Conservation (phyloP, 2,113 vertebrate genomes). For the Ameiurus melas region DNA sequence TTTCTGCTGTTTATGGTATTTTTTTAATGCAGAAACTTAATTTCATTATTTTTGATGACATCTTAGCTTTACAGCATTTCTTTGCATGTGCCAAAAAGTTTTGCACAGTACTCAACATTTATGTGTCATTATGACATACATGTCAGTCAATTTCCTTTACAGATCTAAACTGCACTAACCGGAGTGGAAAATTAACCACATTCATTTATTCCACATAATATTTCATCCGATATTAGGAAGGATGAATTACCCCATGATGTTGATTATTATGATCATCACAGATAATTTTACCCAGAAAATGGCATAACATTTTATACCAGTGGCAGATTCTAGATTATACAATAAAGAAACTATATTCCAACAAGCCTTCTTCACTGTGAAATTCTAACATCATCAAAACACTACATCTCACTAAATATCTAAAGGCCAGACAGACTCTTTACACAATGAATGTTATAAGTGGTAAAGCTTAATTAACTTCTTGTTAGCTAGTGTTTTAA, state of each 20-base stretch:
- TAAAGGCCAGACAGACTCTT: background rate
- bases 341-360: background rate
- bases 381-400: background rate
- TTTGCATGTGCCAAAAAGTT: background rate
- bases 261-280: background rate
- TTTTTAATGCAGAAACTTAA: background rate
- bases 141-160: background rate
- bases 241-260: background rate
- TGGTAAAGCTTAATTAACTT: background rate
- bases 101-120: background rate
- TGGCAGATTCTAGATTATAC: background rate
- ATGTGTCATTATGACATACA: background rate
- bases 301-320: too few species aligned
- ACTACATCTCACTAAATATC: background rate
- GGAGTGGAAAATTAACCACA: background rate
- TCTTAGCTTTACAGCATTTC: background rate
- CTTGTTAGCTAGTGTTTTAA: background rate
- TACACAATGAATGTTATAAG: background rate
- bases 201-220: background rate
- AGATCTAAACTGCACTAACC: background rate
- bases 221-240: background rate
- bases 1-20: too few species aligned
- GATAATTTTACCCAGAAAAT: too few species aligned
- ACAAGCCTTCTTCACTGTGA: background rate
- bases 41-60: background rate